Evolutionary conservation across 2,888 invertebrate genomes (phyloP), one percentile per base, ranked within the genome.

Genomic region (Trissonchulus latispiculum): DNA sequence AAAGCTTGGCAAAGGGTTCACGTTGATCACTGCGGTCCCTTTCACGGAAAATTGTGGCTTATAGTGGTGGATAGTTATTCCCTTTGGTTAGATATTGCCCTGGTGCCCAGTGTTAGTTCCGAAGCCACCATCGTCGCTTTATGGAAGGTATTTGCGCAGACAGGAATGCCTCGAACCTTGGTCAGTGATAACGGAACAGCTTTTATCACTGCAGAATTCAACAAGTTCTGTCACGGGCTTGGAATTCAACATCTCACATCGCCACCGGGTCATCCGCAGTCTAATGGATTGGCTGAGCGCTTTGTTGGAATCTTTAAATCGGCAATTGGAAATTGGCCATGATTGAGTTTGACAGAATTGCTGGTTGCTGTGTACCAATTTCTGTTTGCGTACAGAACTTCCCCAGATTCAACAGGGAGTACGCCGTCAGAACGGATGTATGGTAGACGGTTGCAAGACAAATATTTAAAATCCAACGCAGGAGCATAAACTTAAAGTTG

Each of bases 21-120:
- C 77, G 77, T 84, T 28, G 85, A 85, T 77, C 84, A 83, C 78
- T 83, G 84, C 15, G 84, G 84, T 15, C 84, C 83, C 35, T 75
- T 82, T 59, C 66, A 78, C 3, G 80, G 78, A 15, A 74, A 73
- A 8, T 80, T 78, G 77, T 79, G 82, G 36, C 74, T 84, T 1
- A 76, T 85, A n/a, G 76, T 84, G 3, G 80, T 83, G 1, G 84
- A 85, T 75, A 78, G 83, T 15, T 80, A 79, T 75, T 83, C 83
- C 0, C 85, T 85, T 74, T 85, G 84, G 84, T 78, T 81, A 1
- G 23, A 48, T 48, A 23, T 48, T 48, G 23, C 8, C 8, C 48
- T 23, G 23, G 48, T 48, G 8, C 83, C 2, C 68, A 76, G 1
- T 28, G 62, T 18, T 75, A 77, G 8, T 1, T 69, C 78, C 0